Base-by-base conservation (phyloP, 2,113 vertebrate genomes). In the Lutjanus erythropterus region DNA sequence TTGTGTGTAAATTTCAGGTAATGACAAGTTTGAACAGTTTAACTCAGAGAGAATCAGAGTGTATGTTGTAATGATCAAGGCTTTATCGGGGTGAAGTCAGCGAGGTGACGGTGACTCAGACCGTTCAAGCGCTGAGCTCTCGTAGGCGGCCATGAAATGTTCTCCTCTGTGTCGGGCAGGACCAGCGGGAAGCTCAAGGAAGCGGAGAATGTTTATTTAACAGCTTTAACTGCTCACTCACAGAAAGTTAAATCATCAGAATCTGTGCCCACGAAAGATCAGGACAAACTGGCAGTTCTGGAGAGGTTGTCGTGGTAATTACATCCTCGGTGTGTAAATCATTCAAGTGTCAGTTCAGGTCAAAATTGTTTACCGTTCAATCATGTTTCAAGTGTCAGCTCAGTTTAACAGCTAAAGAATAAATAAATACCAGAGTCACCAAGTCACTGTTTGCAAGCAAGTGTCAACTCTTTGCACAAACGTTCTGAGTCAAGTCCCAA, bases 1-100 rank as follows among this genome's bases (percentile, higher is more conserved):
- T 2, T 47, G 59, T 39, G 60, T 66, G 39, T 29, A 9, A 27
- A 41, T 50, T 50, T 50, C 59, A 67, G 62, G 27, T 61, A 53
- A 80, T 42, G 62, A 74, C 64, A 81, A 21, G 81, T 75, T 37
- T 50, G n/a, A 37, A 37, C 3, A 21, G 35, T 33, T 78, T 16
- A n/a, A n/a, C n/a, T n/a, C n/a, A 64, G 6, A 15, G 8, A 46
- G 64, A 69, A 25, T 74, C 42, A 61, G n/a, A 11, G 19, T 35
- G 9, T 14, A 12, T 58, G 27, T 27, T 71, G 55, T 84, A 62
- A 75, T 61, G 58, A 53, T 41, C 2, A n/a, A 39, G 9, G 15
- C 35, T 56, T 71, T 9, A 18, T 37, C 3, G 0, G 15, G 27
- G 29, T 53, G 19, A 62, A 6, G 8, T 8, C 12, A 19, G 23